phyloP scores from a whole-genome alignment of 2,797 vertebrate genomes.

The Pteronotus mesoamericanus region DNA sequence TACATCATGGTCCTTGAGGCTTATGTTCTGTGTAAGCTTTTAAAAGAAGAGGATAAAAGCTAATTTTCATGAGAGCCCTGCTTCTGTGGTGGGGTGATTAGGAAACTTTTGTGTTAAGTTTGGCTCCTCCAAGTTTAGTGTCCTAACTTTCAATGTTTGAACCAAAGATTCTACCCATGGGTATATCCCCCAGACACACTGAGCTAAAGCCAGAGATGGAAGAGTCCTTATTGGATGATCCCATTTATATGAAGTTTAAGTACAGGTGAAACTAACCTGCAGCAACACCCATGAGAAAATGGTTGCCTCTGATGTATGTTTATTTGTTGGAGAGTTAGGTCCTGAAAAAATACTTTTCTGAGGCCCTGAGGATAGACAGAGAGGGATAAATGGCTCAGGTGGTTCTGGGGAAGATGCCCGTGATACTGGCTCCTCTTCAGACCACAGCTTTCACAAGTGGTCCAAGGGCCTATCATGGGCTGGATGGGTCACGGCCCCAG shows the following conservation, averaged over 20 bases:
- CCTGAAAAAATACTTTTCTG: background rate
- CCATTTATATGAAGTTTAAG: background rate
- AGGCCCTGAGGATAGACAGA: background rate
- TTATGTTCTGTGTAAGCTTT: conserved; percentile 69
- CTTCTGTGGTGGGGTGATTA: conserved; percentile 63
- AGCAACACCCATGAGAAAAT: background rate
- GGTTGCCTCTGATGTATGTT: background rate
- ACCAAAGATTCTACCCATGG: background rate
- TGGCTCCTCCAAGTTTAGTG: background rate
- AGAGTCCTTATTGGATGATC: background rate
- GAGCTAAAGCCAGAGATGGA: background rate
- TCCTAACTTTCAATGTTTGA: conserved; percentile 42
- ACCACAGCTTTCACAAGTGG: background rate
- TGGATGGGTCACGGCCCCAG: background rate
- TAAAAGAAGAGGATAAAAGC: conserved; percentile 61
- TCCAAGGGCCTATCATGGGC: rapidly evolving
- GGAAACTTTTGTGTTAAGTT: conserved; percentile 51
- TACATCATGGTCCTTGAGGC: conserved; percentile 9
- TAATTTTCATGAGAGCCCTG: conserved; percentile 65
- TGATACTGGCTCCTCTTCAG: rapidly evolving
- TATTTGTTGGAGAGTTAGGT: background rate
- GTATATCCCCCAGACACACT: background rate
- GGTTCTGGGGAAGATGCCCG: background rate
- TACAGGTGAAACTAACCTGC: background rate
- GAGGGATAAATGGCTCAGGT: rapidly evolving